phyloP scores from a whole-genome alignment of 2,113 vertebrate species.

The Seriola dumerili region DNA sequence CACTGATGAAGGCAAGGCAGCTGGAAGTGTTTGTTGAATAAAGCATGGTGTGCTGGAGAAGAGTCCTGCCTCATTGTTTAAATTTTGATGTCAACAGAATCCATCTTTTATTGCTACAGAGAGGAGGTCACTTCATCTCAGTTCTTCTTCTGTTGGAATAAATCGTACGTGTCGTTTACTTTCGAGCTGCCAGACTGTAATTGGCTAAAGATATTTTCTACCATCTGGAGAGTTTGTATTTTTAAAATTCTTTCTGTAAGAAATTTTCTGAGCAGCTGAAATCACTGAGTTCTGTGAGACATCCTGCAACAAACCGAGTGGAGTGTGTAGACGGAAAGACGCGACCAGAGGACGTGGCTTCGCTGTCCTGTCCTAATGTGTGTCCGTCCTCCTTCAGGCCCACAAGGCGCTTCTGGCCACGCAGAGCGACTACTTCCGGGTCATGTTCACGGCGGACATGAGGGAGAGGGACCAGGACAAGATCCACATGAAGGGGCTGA shows the following conservation, averaged over 20 bases:
- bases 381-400: slow-evolving; percentile 79
- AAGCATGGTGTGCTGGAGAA: no score
- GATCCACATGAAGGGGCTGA: slow-evolving; percentile 99
- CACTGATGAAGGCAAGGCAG: no score
- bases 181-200: neutral
- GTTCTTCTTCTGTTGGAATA: neutral
- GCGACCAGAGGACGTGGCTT: no score
- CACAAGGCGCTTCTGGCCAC: slow-evolving; percentile 99
- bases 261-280: no score
- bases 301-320: no score
- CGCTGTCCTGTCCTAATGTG: no score
- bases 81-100: neutral
- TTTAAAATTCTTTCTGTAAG: no score
- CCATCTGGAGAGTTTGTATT: neutral
- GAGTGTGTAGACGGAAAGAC: no score
- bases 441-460: slow-evolving; percentile 99
- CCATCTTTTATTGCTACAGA: neutral
- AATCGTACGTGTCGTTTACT: neutral
- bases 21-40: neutral
- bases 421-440: slow-evolving; percentile 99
- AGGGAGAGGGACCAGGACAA: slow-evolving; percentile 98
- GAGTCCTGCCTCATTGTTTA: neutral
- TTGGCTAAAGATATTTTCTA: neutral
- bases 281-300: no score
- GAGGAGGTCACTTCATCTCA: neutral